A percentile compares a stretch with the other conserved stretches of the same genome.
These are phyloP conservation scores for Podilymbus podiceps DNA, from an alignment of 2,113 vertebrate genomes.

Conservation along the genomic window DNA sequence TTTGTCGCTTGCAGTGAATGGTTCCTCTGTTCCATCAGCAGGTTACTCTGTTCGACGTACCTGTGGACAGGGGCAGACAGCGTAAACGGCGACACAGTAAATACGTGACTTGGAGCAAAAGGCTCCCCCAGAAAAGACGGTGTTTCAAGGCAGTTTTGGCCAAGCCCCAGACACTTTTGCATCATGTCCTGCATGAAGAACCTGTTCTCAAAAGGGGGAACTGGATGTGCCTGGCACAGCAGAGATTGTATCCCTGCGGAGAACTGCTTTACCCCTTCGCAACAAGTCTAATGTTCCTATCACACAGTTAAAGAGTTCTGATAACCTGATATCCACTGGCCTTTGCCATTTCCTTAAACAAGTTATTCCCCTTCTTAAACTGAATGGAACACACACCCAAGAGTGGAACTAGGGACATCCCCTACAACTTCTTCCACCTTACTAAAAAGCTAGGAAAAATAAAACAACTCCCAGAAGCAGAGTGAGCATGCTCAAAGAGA, in stretches of 20 bases:
- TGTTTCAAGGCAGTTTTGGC: neutral
- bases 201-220: neutral
- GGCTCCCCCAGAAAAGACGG: neutral
- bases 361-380: neutral
- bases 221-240: neutral
- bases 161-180: neutral
- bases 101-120: neutral
- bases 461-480: neutral
- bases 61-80: conserved; percentile 64
- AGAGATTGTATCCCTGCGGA: neutral
- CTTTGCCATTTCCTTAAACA: neutral
- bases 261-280: neutral
- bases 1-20: conserved; percentile 86
- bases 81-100: neutral
- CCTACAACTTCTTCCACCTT: neutral
- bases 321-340: neutral
- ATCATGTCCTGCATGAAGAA: neutral
- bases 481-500: neutral
- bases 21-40: conserved; percentile 91
- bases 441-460: neutral
- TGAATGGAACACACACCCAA: neutral
- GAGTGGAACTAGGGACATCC: neutral
- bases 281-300: neutral
- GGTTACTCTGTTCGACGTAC: conserved; percentile 91
- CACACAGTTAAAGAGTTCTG: neutral